Conservation (phyloP, 1,140 invertebrate species). For the Mesaphorura yosii region DNA sequence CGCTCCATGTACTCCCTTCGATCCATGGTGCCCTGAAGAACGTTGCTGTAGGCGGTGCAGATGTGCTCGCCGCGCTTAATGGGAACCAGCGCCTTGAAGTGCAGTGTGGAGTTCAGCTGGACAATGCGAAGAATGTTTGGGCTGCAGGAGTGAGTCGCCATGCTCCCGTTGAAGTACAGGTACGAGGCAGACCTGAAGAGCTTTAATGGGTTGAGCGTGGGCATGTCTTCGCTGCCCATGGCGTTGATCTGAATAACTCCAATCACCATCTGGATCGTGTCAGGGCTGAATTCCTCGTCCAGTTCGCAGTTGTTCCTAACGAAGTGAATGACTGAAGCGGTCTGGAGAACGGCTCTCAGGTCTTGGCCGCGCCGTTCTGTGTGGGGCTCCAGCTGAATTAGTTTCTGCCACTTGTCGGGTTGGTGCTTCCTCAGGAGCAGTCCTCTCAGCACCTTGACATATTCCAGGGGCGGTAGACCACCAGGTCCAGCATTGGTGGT, state of each 20-base stretch:
- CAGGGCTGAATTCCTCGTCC: slow-evolving; percentile 6
- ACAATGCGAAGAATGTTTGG: neutral
- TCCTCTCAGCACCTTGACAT: slow-evolving; percentile 17
- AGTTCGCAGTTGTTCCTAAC: slow-evolving; percentile 9
- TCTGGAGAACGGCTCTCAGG: neutral
- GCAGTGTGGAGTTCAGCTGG: slow-evolving; percentile 34
- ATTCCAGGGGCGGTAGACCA: slow-evolving; percentile 16
- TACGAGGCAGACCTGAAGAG: neutral
- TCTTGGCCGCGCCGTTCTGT: slow-evolving; percentile 7
- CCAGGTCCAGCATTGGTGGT: too few species aligned
- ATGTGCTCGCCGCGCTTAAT: slow-evolving; percentile 49
- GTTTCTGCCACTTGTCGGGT: slow-evolving; percentile 1
- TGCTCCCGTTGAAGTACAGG: neutral
- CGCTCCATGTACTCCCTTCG: slow-evolving; percentile 55
- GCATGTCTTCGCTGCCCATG: slow-evolving; percentile 12
- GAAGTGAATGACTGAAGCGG: slow-evolving; percentile 4
- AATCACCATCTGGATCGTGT: slow-evolving; percentile 14
- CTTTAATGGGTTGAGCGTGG: too few species aligned
- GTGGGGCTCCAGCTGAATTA: slow-evolving; percentile 10
- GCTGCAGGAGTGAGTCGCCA: neutral
- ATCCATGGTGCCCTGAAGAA: slow-evolving; percentile 60
- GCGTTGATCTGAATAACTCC: slow-evolving; percentile 20
- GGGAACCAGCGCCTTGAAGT: slow-evolving; percentile 45
- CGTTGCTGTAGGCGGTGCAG: slow-evolving; percentile 61
- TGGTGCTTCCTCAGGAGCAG: slow-evolving; percentile 3